Evolutionary conservation across 2,888 invertebrate species (phyloP).

Genomic region (Lithophane leautieri): DNA sequence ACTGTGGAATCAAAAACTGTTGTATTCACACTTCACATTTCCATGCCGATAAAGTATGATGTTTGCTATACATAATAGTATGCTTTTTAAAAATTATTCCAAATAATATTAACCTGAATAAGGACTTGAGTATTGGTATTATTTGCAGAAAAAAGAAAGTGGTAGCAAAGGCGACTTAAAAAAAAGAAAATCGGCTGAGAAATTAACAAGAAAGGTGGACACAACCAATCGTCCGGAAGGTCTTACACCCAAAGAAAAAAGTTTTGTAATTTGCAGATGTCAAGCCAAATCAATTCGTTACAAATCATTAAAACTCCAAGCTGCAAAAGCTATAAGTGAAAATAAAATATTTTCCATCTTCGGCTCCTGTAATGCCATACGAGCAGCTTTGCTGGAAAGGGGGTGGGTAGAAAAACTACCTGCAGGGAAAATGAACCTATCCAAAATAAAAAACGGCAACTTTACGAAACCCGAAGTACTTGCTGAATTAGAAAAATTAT

Average conservation of each 20-base stretch:
- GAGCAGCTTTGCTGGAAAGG: slow-evolving; percentile 90
- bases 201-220: slow-evolving; percentile 62
- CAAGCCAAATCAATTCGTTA: slow-evolving; percentile 77
- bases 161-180: slow-evolving; percentile 63
- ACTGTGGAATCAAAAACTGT: slow-evolving; percentile 4
- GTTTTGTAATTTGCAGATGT: slow-evolving; percentile 80
- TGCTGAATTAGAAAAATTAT: slow-evolving; percentile 81
- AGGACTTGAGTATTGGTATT: slow-evolving; percentile 3
- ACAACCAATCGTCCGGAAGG: slow-evolving; percentile 68
- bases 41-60: slow-evolving; percentile 20
- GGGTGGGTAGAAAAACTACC: slow-evolving; percentile 94
- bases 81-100: not conserved
- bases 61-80: not conserved
- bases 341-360: slow-evolving; percentile 90
- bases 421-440: slow-evolving; percentile 79
- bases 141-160: slow-evolving; percentile 42
- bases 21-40: slow-evolving; percentile 3
- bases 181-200: slow-evolving; percentile 70
- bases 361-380: slow-evolving; percentile 88
- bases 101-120: not conserved
- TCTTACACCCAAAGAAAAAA: slow-evolving; percentile 82
- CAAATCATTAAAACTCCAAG: slow-evolving; percentile 82
- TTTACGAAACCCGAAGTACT: slow-evolving; percentile 74
- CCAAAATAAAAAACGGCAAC: slow-evolving; percentile 78
- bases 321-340: slow-evolving; percentile 85